Conservation (phyloP, 2,797 vertebrate genomes). For the Poecilia gillii region DNA sequence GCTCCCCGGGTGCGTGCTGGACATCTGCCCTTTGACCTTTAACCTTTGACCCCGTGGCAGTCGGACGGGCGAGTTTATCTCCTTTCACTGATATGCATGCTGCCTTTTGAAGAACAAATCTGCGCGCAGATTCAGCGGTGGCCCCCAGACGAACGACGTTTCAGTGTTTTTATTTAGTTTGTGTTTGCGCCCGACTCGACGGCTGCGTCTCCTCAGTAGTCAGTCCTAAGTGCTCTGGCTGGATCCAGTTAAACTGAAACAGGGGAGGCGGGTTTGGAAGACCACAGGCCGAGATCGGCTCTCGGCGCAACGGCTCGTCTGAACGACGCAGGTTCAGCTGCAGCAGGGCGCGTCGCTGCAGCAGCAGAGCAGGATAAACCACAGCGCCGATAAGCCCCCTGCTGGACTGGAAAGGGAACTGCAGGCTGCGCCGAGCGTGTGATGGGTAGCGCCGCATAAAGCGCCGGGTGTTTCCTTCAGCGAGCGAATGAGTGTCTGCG, state of each 20-base stretch:
- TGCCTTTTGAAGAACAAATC: slow-evolving; percentile 40
- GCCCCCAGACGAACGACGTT: slow-evolving; percentile 37
- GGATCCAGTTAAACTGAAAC: slow-evolving; percentile 37
- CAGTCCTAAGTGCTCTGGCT: slow-evolving; percentile 61
- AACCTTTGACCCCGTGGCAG: slow-evolving; percentile 45
- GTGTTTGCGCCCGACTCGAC: slow-evolving; percentile 25
- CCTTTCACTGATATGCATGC: slow-evolving; percentile 46
- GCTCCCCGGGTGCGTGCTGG: slow-evolving; percentile 40
- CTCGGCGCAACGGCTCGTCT: slow-evolving; percentile 24
- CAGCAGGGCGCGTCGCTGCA: slow-evolving; percentile 27
- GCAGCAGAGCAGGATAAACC: too few relatives aligned
- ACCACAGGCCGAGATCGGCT: slow-evolving; percentile 47
- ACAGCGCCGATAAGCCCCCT: background rate
- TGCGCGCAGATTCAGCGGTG: slow-evolving; percentile 41
- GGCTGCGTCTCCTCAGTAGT: slow-evolving; percentile 73
- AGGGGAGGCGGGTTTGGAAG: slow-evolving; percentile 7
- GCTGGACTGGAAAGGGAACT: slow-evolving; percentile 64
- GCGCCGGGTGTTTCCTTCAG: slow-evolving; percentile 59
- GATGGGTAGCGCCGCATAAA: slow-evolving; percentile 73
- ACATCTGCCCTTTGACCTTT: slow-evolving; percentile 52
- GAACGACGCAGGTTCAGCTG: too few relatives aligned
- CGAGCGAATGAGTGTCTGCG: slow-evolving; percentile 21
- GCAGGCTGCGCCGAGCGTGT: slow-evolving; percentile 68
- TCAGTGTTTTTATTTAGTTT: slow-evolving; percentile 56
- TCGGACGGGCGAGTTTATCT: slow-evolving; percentile 49